Base-by-base conservation (phyloP, 2,113 vertebrate species). In the Cariama cristata region DNA sequence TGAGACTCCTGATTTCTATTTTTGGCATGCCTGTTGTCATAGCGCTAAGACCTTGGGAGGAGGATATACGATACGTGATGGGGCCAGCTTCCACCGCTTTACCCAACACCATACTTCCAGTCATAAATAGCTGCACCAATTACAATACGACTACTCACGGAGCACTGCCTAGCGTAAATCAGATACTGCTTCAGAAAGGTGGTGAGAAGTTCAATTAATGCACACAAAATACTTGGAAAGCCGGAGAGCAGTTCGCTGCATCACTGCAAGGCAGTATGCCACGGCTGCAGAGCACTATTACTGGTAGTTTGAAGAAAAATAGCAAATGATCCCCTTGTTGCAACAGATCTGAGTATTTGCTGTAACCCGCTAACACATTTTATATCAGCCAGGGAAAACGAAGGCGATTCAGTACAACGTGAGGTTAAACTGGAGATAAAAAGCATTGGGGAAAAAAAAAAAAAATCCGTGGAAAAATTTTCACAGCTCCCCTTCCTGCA, bases 391-490 rank as follows among this genome's bases (percentile, higher is more conserved):
- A 76, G 23, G 23, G 67, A 89, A 84, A 93, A 91, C 26, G 18
- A 93, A 95, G 56, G 49, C 2, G 11, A 49, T 67, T 88, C 86
- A 72, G 73, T 72, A 77, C 24, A 80, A 85, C 2, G 7, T 35
- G 33, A 86, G 38, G 30, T 85, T 95, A 96, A 93, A 89, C 20
- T 32, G 30, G 12, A 96, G 44, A 90, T 38, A 64, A 86, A 88
- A 92, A 71, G 7, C 44, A 69, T 9, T 73, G 49, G 38, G 38
- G 38, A 38, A 38, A 38, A 38, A 38, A 38, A 38, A 87, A 92
- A 45, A 75, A 86, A 72, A 63, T 3, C n/a, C 13, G 13, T 59
- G 55, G 74, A 75, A 93, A 95, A 92, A 71, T 33, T 80, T 94
- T 90, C 72, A 86, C 72, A 55, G 68, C 53, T 93, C 75, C 32